These are phyloP conservation scores for Tachystola acroxantha DNA, from an alignment of 2,888 invertebrate genomes.

Conservation along the genomic window DNA sequence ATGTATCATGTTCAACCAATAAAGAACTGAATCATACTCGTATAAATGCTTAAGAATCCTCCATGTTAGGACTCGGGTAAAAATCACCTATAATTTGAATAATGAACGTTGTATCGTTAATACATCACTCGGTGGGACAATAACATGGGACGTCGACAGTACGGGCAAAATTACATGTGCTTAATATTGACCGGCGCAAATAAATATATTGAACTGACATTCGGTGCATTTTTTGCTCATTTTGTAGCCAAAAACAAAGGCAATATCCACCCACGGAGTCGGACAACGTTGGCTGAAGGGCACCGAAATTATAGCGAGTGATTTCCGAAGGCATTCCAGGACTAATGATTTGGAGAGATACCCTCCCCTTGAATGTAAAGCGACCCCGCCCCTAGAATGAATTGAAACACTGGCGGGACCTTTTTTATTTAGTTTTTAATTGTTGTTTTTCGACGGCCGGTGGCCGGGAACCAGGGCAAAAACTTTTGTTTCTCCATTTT, in stretches of 20 bases:
- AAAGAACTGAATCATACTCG: no score
- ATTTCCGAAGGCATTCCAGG: slow-evolving; percentile 66
- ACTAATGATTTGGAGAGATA: slow-evolving; percentile 75
- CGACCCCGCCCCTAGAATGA: slow-evolving; percentile 71
- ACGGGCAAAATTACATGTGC: slow-evolving; percentile 56
- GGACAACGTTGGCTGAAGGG: slow-evolving; percentile 39
- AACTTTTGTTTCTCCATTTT: slow-evolving; percentile 19
- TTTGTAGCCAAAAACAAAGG: slow-evolving; percentile 68
- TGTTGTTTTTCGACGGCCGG: slow-evolving; percentile 66
- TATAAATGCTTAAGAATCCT: neutral
- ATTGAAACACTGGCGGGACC: slow-evolving; percentile 67
- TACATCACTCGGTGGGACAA: slow-evolving; percentile 53
- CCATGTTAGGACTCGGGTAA: slow-evolving; percentile 22
- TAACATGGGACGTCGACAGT: slow-evolving; percentile 51
- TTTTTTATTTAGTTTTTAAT: slow-evolving; percentile 67
- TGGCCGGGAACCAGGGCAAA: slow-evolving; percentile 43
- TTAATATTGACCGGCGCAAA: slow-evolving; percentile 54
- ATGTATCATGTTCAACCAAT: no score
- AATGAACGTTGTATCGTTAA: slow-evolving; percentile 45
- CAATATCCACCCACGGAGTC: slow-evolving; percentile 65
- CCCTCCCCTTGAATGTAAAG: slow-evolving; percentile 77
- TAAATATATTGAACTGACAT: slow-evolving; percentile 67
- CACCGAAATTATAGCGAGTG: slow-evolving; percentile 65
- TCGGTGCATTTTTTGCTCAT: slow-evolving; percentile 45
- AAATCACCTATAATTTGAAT: slow-evolving; percentile 40